Conservation (phyloP, 2,888 invertebrate genomes). For the Drosophila hamatofila region DNA sequence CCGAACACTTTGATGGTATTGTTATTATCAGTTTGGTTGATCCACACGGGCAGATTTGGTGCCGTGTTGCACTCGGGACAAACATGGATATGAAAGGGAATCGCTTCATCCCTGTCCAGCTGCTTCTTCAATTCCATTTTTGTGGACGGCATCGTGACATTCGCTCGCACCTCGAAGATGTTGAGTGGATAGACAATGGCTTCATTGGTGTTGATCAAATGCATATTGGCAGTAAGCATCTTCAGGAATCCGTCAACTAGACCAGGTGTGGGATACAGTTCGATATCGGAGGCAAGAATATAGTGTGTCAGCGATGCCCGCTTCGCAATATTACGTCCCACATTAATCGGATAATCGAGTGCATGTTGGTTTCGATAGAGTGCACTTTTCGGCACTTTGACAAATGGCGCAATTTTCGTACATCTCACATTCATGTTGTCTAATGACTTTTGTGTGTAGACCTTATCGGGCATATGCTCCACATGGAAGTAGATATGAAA, state of each 20-base stretch:
- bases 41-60: slow-evolving; percentile 84
- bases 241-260: slow-evolving; percentile 90
- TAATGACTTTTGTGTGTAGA: slow-evolving; percentile 49
- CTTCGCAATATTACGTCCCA: slow-evolving; percentile 93
- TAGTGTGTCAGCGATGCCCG: slow-evolving; percentile 91
- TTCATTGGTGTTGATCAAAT: slow-evolving; percentile 77
- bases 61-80: slow-evolving; percentile 60
- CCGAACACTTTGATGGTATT: slow-evolving; percentile 86
- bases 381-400: rapidly evolving
- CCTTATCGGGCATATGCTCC: slow-evolving; percentile 86
- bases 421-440: slow-evolving; percentile 55
- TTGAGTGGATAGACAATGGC: slow-evolving; percentile 60
- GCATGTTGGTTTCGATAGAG: slow-evolving; percentile 87
- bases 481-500: slow-evolving; percentile 88
- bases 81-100: slow-evolving; percentile 56
- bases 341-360: slow-evolving; percentile 93
- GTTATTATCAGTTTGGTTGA: slow-evolving; percentile 25
- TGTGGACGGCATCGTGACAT: slow-evolving; percentile 49
- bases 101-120: slow-evolving; percentile 26
- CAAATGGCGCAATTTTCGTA: slow-evolving; percentile 42
- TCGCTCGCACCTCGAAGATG: slow-evolving; percentile 59
- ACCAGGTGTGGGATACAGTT: slow-evolving; percentile 93
- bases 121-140: slow-evolving; percentile 63
- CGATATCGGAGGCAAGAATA: slow-evolving; percentile 93
- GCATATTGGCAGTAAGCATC: slow-evolving; percentile 89